Evolutionary conservation across 2,797 vertebrate genomes (phyloP).

Genomic region (Trichosurus vulpecula): DNA sequence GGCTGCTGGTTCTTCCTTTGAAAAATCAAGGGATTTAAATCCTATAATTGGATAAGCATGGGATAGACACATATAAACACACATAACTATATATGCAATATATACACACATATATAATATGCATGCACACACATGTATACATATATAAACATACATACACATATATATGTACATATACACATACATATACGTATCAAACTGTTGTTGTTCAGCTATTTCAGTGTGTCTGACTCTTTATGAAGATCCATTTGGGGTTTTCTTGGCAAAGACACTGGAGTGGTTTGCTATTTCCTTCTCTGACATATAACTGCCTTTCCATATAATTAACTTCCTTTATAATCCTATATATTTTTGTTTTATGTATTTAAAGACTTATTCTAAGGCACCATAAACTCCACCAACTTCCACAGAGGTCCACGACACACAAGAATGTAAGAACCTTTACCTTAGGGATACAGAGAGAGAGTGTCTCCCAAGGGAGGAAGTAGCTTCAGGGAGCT

Average conservation of each 20-base stretch:
- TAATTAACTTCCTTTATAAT: background rate
- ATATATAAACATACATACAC: too few species aligned
- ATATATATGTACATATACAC: background rate
- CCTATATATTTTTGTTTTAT: too few species aligned
- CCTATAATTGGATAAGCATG: background rate
- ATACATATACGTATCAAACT: too few species aligned
- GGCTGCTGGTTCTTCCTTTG: background rate
- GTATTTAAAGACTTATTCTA: background rate
- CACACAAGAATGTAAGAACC: background rate
- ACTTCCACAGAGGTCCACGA: background rate
- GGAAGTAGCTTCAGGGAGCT: background rate
- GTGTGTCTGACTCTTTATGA: background rate
- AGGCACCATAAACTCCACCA: background rate
- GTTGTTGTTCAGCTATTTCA: background rate
- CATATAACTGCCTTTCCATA: background rate
- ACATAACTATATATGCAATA: background rate
- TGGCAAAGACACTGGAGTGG: background rate
- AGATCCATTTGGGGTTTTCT: background rate
- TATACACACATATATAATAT: background rate
- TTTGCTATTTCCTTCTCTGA: background rate
- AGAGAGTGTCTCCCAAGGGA: background rate
- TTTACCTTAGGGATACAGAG: background rate
- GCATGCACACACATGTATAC: too few species aligned
- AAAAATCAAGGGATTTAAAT: background rate
- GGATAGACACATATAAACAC: accelerated